These are phyloP conservation scores for Barypeithes pellucidus DNA, from an alignment of 2,888 invertebrate genomes.

Conservation along the genomic window DNA sequence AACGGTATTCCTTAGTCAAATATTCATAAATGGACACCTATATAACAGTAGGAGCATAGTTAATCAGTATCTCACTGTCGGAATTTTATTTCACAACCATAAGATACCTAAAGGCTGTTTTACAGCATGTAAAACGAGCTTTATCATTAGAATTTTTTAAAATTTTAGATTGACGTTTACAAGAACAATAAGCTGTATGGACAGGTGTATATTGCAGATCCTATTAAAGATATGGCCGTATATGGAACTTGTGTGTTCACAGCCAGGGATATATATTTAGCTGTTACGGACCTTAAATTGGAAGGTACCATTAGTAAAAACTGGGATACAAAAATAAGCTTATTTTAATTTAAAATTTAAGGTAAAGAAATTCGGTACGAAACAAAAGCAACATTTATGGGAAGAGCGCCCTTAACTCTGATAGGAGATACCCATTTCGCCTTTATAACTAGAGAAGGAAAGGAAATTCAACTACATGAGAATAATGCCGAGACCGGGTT, in stretches of 20 bases:
- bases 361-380: conserved; percentile 61
- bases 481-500: conserved; percentile 71
- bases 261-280: conserved; percentile 76
- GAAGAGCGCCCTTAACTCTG: conserved; percentile 74
- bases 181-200: conserved; percentile 73
- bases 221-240: conserved; percentile 77
- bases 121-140: too few relatives aligned
- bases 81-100: too few relatives aligned
- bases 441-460: conserved; percentile 73
- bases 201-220: conserved; percentile 70
- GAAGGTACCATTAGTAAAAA: conserved; percentile 63
- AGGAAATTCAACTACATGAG: conserved; percentile 74
- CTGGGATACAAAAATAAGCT: too few relatives aligned
- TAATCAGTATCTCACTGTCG: too few relatives aligned
- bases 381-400: conserved; percentile 73
- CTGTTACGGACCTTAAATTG: conserved; percentile 75
- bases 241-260: conserved; percentile 74
- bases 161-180: conserved; percentile 74
- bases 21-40: too few relatives aligned
- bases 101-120: too few relatives aligned
- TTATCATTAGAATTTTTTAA: conserved; percentile 47
- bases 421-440: conserved; percentile 64
- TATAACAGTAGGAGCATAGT: too few relatives aligned
- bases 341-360: conserved; percentile 36
- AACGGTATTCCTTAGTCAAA: too few relatives aligned